Evolutionary conservation across 30 jellyfish, hydroid and myxozoan species (phyloP), one percentile per base, ranked within the genome.

Genomic region (Rhopilema esculentum): DNA sequence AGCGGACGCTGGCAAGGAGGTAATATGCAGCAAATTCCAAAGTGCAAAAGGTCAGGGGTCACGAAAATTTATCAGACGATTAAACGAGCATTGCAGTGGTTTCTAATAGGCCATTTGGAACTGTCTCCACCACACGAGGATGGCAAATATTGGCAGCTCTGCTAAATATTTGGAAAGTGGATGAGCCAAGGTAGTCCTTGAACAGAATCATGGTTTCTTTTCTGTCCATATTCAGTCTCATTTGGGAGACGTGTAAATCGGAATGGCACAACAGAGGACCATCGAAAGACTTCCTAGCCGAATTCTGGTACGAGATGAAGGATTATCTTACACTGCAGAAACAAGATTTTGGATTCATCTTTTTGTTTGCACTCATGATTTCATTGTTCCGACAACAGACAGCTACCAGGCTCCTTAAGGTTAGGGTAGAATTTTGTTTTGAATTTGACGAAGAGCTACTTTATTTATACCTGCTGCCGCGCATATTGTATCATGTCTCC

Each of bases 181-280:
- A 40, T 40, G 9, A 40, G 6, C 6, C 9, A 12, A 12, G 57
- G 57, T 2, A 40, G 57, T 12, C 12, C 6, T 12, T 40, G 57
- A 40, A 40, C 57, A 40, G 12, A 40, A 12, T 2, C 57, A 40
- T 40, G 57, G 57, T 40, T 40, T 40, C 57, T 40, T 63, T 63
- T 24, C 6, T 24, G 8, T 19, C 27, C 6, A 21, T 63, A 2
- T 63, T 63, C 72, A 21, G 29, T 4, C 29, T 63, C 29, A 63
- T 63, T 19, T 69, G 87, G 89, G 80, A 84, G 32, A 75, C 40
- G 63, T 69, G 71, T 27, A 53, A 84, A 27, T 17, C 9, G 1
- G 80, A 69, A 84, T 84, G 93, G 93, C 18, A 24, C 12, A 31
- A 30, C 17, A 69, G 63, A 21, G 93, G 93, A 33, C 93, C 93